Evolutionary conservation across 1,140 invertebrate species (phyloP), one percentile per base, ranked within the genome.

Genomic region (Diorhabda elongata): DNA sequence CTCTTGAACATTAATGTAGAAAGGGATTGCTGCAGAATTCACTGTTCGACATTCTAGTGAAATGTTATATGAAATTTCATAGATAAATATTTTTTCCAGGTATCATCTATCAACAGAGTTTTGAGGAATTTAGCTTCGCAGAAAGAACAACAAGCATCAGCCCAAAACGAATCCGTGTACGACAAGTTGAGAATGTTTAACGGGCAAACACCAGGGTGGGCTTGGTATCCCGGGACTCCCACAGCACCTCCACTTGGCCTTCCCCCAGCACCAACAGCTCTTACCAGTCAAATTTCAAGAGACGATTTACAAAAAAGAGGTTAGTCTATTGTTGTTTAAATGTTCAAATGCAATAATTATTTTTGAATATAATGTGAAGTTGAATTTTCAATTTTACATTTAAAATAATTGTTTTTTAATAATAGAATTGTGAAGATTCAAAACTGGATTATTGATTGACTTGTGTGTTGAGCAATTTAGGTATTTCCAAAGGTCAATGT

Each of bases 21-120:
- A 26, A 26, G 26, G 26, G 26, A 26, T 26, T 26, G 26, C 26
- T 26, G 26, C 26, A 2, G 26, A 26, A 26, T 26, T 26, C 26
- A 26, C 26, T 26, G 26, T 26, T 26, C 26, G 26, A 26, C 26
- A 26, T 26, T 26, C 26, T 26, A 26, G 26, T 26, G 26, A 26
- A 26, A 26, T 26, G 26, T 26, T 26, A 26, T 26, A 26, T 26
- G 26, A 26, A 26, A 2, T 26, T 26, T 26, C 26, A 26, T 26
- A 26, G 26, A 8, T 62, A 43, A 44, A 62, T 9, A 5, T 5
- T 60, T 72, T 68, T 8, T 73, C 67, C 83, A 98, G 96, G 96
- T 98, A 57, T 98, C 96, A 5, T 98, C 96, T n/a, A 98, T 98
- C 76, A 98, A 98, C 84, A 91, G 96, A 72, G 96, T 98, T n/a